A percentile compares a stretch with the other conserved stretches of the same genome.
Evolutionary conservation across 2,113 vertebrate species (phyloP).

Genomic region (Uria aalge): DNA sequence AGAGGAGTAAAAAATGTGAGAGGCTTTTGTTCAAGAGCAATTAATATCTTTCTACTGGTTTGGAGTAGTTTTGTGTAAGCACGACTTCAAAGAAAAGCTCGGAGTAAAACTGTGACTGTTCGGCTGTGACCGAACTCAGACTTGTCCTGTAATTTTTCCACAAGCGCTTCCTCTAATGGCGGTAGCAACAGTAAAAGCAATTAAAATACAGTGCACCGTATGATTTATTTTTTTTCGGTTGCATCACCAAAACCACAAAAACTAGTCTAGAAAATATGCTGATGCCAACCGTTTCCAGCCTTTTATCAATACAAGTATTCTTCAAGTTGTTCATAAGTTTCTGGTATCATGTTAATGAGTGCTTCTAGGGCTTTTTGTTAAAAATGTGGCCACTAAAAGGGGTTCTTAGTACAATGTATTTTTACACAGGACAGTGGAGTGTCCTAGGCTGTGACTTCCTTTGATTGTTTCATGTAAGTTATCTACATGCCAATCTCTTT

Average conservation of each 20-base stretch:
- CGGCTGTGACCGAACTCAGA: not conserved
- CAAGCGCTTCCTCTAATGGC: not conserved
- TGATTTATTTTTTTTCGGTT: not conserved
- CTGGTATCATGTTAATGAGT: accelerated
- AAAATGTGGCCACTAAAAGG: not conserved
- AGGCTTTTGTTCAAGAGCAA: not conserved
- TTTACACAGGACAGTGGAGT: not conserved
- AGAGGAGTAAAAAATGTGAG: not conserved
- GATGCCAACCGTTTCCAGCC: not conserved
- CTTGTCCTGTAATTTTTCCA: not conserved
- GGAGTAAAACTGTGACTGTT: not conserved
- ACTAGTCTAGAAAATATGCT: not conserved
- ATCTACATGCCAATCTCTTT: not conserved
- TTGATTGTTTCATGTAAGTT: not conserved
- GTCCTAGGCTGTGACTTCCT: not conserved
- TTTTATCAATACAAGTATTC: not conserved
- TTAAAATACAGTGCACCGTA: not conserved
- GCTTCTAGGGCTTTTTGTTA: not conserved
- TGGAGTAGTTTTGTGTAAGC: not conserved
- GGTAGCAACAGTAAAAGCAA: not conserved
- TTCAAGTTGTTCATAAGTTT: not conserved
- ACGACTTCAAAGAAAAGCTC: not conserved
- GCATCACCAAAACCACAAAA: not conserved
- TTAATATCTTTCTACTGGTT: not conserved
- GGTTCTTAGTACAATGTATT: not conserved